A percentile compares a stretch with the other conserved stretches of the same genome.
Conservation (phyloP, 1,140 invertebrate species). For the Nephotettix cincticeps region DNA sequence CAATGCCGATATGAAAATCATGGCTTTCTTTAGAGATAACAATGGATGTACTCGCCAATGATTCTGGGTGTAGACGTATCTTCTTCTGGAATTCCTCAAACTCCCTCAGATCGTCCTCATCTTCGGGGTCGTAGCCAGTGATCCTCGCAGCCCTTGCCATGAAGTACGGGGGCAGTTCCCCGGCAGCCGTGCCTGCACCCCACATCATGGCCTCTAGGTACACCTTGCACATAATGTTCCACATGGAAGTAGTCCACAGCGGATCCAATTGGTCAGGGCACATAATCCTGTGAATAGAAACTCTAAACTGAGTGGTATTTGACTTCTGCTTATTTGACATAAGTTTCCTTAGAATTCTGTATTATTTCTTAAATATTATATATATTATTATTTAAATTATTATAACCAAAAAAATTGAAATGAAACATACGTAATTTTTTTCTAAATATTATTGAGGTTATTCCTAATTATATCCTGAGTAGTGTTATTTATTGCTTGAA, state of each 20-base stretch:
- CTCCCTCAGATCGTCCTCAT: constrained; percentile 66
- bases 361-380: background rate
- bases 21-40: too few species aligned
- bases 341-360: background rate
- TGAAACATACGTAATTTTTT: too few species aligned
- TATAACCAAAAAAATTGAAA: constrained; percentile 4
- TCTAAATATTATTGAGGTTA: too few species aligned
- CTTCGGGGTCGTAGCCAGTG: constrained; percentile 69
- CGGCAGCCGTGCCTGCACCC: constrained; percentile 96
- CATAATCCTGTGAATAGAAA: constrained; percentile 68
- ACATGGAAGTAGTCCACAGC: constrained; percentile 62
- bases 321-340: background rate
- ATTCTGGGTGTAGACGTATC: constrained; percentile 55
- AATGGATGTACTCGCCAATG: too few species aligned
- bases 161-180: constrained; percentile 94
- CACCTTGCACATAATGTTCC: constrained; percentile 94
- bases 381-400: background rate
- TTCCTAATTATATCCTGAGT: too few species aligned
- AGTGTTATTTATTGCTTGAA: too few species aligned
- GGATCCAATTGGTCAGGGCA: constrained; percentile 65
- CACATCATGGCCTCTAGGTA: constrained; percentile 94
- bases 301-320: background rate
- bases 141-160: constrained; percentile 91
- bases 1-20: too few species aligned
- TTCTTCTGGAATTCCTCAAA: constrained; percentile 74